Evolutionary conservation across 2,888 invertebrate genomes (phyloP), one percentile per base, ranked within the genome.

Genomic region (Hirtodrosophila confusa): DNA sequence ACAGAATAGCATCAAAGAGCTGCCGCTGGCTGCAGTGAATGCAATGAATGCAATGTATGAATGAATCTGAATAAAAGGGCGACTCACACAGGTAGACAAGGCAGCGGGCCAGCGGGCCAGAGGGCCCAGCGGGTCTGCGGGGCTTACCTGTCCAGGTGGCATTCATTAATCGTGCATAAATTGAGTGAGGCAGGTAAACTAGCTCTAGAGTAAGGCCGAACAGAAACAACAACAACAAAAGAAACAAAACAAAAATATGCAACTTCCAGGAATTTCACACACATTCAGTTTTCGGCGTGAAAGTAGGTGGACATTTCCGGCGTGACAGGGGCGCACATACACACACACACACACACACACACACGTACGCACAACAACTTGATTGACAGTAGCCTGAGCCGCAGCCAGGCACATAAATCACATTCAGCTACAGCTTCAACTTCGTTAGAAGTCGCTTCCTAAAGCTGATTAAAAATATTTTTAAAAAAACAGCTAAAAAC

Each of bases 111-210:
- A n/a, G n/a, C n/a, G n/a, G 11, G 35, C 1, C 17, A 17, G 37
- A 29, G 11, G 11, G 10, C 35, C 3, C 29, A 29, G 51, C 11
- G 40, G 31, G 17, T 17, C 17, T 17, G 17, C 17, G 17, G 27
- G 11, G 12, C 17, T 37, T 36, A 24, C 33, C 74, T 37, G 63
- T 66, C 80, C 85, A 80, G 80, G 80, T 80, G 87, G 85, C 85
- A 75, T 85, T 87, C 86, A 83, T 83, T 83, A 83, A 83, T 87
- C 88, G 88, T 85, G 79, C 85, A 82, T 82, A 82, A 87, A 82
- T 82, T 86, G 85, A 65, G 27, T 27, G 27, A 27, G 27, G 76
- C 75, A 67, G 76, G 73, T 66, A 76, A 43, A 50, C 39, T 50
- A 63, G 63, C 39, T 7, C 33, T 60, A 64, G 54, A 57, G 62